Base-by-base conservation (phyloP, 2,797 vertebrate genomes). In the Diplodus sargus region DNA sequence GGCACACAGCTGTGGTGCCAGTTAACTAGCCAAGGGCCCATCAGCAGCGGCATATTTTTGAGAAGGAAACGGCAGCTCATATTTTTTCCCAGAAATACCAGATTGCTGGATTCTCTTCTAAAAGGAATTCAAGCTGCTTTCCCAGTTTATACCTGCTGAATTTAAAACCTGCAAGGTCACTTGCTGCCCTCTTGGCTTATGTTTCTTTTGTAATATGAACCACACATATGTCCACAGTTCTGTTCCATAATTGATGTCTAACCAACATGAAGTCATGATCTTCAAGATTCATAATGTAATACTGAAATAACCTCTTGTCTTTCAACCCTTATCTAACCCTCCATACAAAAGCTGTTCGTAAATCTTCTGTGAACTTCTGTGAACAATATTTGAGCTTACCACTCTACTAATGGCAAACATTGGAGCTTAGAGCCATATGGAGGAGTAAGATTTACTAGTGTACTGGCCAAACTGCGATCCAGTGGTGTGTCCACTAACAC, bases 341-440 rank as follows among this genome's bases (percentile, higher is more conserved):
- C 13, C 20, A 58, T 15, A 51, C 11, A 67, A 45, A 61, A 56
- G 30, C 22, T 5, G 1, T 18, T n/a, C 51, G 34, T 48, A 39
- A 23, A 51, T 73, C n/a, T 28, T 28, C 28, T 28, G 28, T 2
- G 28, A 28, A 28, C 28, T 4, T 28, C 15, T 18, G 23, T n/a
- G 42, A 48, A 49, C 20, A 63, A 23, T 42, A 52, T 52, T 43
- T 56, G 11, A 58, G 34, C 43, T 47, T 25, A 59, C 17, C 20
- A 28, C 22, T 71, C 34, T 39, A 51, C 49, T 71, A n/a, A 73
- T 53, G 59, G 28, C 23, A 14, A 23, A 51, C 9, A 42, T 53
- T 14, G 39, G 34, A 63, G 45, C 25, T 12, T 1, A 20, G 45
- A 14, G 16, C 34, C 22, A 52, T 17, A 43, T 17, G 43, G 66